Conservation (phyloP, 2,113 vertebrate species). For the Notothenia rossii region DNA sequence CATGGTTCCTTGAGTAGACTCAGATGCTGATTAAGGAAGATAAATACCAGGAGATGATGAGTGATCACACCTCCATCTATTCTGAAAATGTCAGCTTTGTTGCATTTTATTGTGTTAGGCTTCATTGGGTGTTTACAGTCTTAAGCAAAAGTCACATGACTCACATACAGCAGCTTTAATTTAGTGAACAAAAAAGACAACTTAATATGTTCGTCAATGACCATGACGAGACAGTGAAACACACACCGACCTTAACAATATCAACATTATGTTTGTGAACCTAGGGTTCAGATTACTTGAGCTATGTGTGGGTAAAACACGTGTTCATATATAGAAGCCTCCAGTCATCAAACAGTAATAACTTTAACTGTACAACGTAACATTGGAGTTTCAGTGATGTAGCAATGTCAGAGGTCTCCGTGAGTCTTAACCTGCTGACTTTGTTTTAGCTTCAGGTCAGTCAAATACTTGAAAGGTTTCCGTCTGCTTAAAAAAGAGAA, state of each 20-base stretch:
- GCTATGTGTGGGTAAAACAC: no score
- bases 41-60: neutral
- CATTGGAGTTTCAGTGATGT: constrained; percentile 4
- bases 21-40: neutral
- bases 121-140: neutral
- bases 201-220: no score
- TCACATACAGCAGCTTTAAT: neutral
- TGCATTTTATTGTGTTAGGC: neutral
- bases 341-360: neutral
- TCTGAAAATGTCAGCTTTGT: neutral
- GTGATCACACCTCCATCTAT: neutral
- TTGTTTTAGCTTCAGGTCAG: constrained; percentile 57
- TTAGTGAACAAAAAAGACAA: no score
- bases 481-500: constrained; percentile 26
- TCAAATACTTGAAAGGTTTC: constrained; percentile 60
- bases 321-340: no score
- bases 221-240: no score
- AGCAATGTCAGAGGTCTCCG: constrained; percentile 7
- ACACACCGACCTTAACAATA: no score
- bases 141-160: constrained; percentile 1
- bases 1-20: constrained; percentile 19
- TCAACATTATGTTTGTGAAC: no score
- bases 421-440: constrained; percentile 40
- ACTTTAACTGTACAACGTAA: constrained; percentile 3
- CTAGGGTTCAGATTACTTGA: no score